A percentile compares a stretch with the other conserved stretches of the same genome.
Evolutionary conservation across 2,797 vertebrate species (phyloP).

Genomic region (Crax fasciolata): DNA sequence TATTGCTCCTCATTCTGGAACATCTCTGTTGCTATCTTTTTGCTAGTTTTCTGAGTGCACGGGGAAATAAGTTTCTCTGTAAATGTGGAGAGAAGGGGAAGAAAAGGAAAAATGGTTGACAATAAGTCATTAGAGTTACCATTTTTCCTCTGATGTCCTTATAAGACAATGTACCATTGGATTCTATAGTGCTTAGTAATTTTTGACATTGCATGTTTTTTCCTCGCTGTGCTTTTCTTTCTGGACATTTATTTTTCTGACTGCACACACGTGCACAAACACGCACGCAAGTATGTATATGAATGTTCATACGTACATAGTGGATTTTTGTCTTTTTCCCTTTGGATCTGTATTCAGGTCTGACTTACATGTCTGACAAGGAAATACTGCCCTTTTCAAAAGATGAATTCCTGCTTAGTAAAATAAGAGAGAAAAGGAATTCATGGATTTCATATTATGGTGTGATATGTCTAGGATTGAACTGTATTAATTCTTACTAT

Average conservation of each 20-base stretch:
- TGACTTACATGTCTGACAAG: background rate
- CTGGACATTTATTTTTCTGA: background rate
- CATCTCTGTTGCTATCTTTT: background rate
- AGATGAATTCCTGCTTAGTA: background rate
- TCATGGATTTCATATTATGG: background rate
- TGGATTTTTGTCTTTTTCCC: background rate
- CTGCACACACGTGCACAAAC: rapidly evolving
- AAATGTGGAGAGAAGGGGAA: background rate
- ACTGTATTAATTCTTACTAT: background rate
- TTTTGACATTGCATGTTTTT: background rate
- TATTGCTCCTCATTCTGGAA: background rate
- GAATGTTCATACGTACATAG: background rate
- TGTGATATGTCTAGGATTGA: background rate
- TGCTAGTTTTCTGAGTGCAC: background rate
- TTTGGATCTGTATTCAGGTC: background rate
- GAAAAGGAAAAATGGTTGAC: background rate
- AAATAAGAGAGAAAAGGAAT: background rate
- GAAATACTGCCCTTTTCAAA: background rate
- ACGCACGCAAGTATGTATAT: background rate
- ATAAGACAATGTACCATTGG: rapidly evolving
- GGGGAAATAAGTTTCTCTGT: background rate
- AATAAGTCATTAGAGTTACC: background rate
- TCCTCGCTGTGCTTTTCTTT: background rate
- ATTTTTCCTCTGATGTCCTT: background rate
- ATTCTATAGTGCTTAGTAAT: background rate